Evolutionary conservation across 2,113 vertebrate species (phyloP).

Genomic region (Varanus komodoensis): DNA sequence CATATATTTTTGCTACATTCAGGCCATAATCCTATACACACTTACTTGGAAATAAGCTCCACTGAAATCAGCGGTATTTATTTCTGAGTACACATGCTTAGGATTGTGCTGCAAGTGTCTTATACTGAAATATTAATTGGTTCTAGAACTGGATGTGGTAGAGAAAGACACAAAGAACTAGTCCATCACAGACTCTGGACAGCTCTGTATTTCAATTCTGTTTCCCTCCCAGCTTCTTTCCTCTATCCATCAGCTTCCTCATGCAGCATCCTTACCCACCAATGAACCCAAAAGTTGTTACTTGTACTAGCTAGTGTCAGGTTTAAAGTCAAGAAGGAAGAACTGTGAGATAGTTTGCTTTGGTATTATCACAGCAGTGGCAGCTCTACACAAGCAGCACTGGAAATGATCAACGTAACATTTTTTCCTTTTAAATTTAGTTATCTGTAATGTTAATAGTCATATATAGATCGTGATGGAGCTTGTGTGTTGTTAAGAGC

Average conservation of each 20-base stretch:
- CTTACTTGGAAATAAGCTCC: not conserved
- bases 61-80: not conserved
- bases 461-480: constrained; percentile 28
- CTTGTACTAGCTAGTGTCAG: not conserved
- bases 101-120: not conserved
- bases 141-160: not conserved
- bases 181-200: not conserved
- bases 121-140: not conserved
- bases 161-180: not conserved
- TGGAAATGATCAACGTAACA: not conserved
- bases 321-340: not conserved
- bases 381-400: not conserved
- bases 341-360: not conserved
- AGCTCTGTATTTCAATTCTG: not conserved
- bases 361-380: not conserved
- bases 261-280: not conserved
- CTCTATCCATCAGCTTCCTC: not conserved
- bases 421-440: constrained; percentile 20
- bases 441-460: constrained; percentile 8
- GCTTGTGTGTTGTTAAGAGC: not conserved
- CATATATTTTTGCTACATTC: not conserved
- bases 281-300: not conserved
- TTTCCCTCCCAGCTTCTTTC: not conserved
- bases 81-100: not conserved
- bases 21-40: not conserved